phyloP scores from a whole-genome alignment of 2,113 vertebrate species.

The Catharus fuscescens region DNA sequence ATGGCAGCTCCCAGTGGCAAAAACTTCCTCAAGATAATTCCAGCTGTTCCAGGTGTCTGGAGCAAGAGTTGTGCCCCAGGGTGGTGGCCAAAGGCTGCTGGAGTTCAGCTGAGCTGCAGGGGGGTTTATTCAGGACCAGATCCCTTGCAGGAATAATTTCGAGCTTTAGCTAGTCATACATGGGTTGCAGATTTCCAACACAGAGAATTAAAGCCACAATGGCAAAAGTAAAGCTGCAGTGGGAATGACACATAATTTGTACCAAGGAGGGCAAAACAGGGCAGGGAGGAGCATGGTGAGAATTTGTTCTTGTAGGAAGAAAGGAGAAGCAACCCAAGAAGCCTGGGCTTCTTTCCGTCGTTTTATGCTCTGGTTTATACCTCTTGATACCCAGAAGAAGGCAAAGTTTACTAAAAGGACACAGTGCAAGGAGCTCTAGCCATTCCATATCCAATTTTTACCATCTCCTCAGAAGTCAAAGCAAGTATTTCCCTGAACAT shows the following conservation, averaged over 20 bases:
- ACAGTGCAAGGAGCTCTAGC: neutral
- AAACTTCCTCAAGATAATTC: neutral
- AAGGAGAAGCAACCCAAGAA: neutral
- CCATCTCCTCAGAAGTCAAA: neutral
- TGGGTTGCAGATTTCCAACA: neutral
- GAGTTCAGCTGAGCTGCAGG: neutral
- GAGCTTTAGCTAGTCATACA: neutral
- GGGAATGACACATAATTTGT: neutral
- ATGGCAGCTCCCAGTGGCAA: neutral
- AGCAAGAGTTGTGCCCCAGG: neutral
- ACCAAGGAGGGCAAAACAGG: neutral
- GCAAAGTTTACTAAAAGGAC: neutral
- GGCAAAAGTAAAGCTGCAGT: neutral
- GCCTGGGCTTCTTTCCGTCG: neutral
- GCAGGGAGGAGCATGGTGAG: neutral
- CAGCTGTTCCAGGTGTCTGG: neutral
- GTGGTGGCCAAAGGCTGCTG: neutral
- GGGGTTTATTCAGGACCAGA: accelerated
- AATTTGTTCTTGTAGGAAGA: neutral
- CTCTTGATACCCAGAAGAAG: neutral
- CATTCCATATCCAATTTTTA: neutral
- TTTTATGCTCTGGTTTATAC: neutral
- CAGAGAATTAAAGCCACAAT: neutral
- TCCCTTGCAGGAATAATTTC: neutral
- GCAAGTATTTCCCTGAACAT: neutral